Conservation (phyloP, 23 tunicate species). For the Trididemnum miniatum region DNA sequence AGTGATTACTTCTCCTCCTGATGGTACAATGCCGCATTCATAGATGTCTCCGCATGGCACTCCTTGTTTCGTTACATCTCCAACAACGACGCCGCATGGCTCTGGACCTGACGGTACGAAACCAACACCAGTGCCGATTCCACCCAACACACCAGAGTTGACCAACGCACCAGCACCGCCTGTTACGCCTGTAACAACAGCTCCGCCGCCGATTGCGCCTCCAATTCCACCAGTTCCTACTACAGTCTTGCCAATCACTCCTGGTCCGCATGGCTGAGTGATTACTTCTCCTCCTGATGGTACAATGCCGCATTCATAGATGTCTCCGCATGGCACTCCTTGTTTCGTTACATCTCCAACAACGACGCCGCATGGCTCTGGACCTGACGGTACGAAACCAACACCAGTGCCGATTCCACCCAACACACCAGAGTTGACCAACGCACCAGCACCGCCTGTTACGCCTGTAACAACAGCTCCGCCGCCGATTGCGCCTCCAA, state of each 20-base stretch:
- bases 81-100: conserved; percentile 2
- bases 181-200: conserved; percentile 11
- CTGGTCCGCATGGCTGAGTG: neutral
- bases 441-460: conserved; percentile 4
- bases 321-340: neutral
- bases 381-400: neutral
- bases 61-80: neutral
- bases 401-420: neutral
- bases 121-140: neutral
- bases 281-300: neutral
- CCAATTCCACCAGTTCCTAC: neutral
- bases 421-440: neutral
- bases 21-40: neutral
- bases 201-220: conserved; percentile 2
- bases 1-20: neutral
- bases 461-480: conserved; percentile 13
- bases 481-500: conserved; percentile 2
- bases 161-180: neutral
- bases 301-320: neutral
- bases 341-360: neutral
- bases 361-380: neutral
- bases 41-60: conserved; percentile 1
- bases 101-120: neutral
- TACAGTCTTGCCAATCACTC: neutral
- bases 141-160: neutral